phyloP scores from a whole-genome alignment of 2,797 vertebrate species.

The Eidolon dupreanum region DNA sequence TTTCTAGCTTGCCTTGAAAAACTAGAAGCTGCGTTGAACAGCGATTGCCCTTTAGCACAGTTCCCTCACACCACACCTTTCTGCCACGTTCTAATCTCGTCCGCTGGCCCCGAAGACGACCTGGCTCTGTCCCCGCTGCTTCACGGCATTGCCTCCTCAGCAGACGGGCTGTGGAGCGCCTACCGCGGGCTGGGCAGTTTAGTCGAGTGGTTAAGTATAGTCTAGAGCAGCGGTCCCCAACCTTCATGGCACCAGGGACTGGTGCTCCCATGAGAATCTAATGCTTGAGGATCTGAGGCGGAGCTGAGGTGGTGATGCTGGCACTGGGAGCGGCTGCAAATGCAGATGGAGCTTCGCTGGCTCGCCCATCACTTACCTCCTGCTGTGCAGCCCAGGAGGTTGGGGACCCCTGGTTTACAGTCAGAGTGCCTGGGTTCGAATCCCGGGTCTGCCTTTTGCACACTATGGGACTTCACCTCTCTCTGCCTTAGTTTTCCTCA shows the following conservation, averaged over 20 bases:
- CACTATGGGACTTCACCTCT: not conserved
- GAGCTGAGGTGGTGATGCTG: too few species aligned
- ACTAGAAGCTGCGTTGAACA: not conserved
- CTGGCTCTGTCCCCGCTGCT: not conserved
- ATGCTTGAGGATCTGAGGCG: too few species aligned
- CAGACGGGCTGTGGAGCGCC: not conserved
- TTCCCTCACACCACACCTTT: not conserved
- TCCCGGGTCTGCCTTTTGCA: not conserved
- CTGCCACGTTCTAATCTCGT: not conserved
- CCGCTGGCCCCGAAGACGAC: not conserved
- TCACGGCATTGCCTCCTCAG: accelerated
- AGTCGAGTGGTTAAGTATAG: not conserved
- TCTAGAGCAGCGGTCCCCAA: not conserved
- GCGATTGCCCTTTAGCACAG: not conserved
- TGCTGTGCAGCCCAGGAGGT: too few species aligned
- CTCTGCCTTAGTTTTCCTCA: not conserved
- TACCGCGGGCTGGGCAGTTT: not conserved
- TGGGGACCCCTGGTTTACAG: not conserved
- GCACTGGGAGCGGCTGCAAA: too few species aligned
- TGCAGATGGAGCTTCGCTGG: too few species aligned
- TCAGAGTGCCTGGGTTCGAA: not conserved
- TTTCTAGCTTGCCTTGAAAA: not conserved
- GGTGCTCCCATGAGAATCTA: too few species aligned
- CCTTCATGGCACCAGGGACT: too few species aligned
- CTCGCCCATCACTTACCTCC: too few species aligned